Base-by-base conservation (phyloP, 2,113 vertebrate genomes). In the Nesogale talazaci region DNA sequence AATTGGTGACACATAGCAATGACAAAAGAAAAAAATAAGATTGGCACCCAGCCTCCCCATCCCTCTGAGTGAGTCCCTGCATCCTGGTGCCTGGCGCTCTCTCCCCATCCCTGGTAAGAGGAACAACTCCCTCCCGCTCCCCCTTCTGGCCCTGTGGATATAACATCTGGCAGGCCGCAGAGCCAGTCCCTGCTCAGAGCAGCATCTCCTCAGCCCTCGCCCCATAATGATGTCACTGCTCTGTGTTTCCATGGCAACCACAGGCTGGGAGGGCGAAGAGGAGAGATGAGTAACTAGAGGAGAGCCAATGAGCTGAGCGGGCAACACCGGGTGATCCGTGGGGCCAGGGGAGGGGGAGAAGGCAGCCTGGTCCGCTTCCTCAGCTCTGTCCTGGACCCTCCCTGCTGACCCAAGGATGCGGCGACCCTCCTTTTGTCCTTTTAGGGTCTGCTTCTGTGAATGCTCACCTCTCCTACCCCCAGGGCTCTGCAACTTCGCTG, bases 161-260 rank as follows among this genome's bases (percentile, higher is more conserved):
- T 52, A 75, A 85, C 86, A 72, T 84, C 91, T 82, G 83, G 67
- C 92, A 89, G 86, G 69, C 81, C 81, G 42, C 65, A 94, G 72
- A 70, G 84, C 84, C 89, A 56, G 69, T 74, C 38, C 31, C 79
- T 42, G 65, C 70, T 67, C 70, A 78, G 83, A 93, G 67, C 81
- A 78, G 77, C 46, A 57, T 89, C 84, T 78, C 74, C 69, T 22
- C 90, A 93, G 93, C 36, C 61, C 81, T 91, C 2, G 1, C 75
- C 52, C 84, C 70, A 3, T 42, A 46, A 61, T 95, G 95, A 95
- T 75, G 52, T 95, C 94, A 90, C 16, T 70, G 69, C 59, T 94
- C 94, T 86, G 1, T 80, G 95, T 95, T 96, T 92, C 96, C 90
- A 95, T 8, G 16, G 89, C 83, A 94, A 97, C 91, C 38, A 63